These are phyloP conservation scores for Lichenostomus cassidix DNA, from an alignment of 2,113 vertebrate genomes.

Conservation along the genomic window DNA sequence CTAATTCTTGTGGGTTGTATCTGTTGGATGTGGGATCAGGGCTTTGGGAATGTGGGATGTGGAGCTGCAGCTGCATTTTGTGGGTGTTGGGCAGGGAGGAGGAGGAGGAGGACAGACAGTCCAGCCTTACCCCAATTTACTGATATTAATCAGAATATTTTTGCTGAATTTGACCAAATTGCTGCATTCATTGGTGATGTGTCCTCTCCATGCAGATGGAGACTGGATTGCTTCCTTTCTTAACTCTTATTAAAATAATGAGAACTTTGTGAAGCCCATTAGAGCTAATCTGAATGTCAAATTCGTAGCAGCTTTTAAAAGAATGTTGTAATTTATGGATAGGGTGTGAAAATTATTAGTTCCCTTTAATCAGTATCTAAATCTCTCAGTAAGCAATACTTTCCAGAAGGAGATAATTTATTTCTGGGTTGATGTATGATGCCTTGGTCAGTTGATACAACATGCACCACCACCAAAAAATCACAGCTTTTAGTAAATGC, in stretches of 20 bases:
- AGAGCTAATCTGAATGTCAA: not conserved
- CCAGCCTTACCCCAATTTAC: not conserved
- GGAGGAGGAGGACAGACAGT: not conserved
- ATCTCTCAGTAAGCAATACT: not conserved
- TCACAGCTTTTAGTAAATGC: not conserved
- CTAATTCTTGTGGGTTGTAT: not conserved
- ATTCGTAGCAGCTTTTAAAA: not conserved
- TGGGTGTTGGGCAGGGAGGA: not conserved
- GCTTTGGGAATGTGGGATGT: not conserved
- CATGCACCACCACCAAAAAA: not conserved
- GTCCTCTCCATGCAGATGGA: not conserved
- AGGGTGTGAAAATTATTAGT: not conserved
- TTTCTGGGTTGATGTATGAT: not conserved
- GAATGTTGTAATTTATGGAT: not conserved
- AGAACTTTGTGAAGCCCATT: not conserved
- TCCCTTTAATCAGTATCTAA: not conserved
- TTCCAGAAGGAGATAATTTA: not conserved
- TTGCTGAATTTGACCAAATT: not conserved
- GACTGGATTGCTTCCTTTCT: not conserved
- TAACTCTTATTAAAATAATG: not conserved
- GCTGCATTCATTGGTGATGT: not conserved
- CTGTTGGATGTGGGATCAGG: not conserved
- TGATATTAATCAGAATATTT: not conserved
- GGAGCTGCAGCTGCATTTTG: not conserved
- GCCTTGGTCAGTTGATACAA: not conserved